Conservation (phyloP, 2,888 invertebrate species). For the Aleiodes testaceus region DNA sequence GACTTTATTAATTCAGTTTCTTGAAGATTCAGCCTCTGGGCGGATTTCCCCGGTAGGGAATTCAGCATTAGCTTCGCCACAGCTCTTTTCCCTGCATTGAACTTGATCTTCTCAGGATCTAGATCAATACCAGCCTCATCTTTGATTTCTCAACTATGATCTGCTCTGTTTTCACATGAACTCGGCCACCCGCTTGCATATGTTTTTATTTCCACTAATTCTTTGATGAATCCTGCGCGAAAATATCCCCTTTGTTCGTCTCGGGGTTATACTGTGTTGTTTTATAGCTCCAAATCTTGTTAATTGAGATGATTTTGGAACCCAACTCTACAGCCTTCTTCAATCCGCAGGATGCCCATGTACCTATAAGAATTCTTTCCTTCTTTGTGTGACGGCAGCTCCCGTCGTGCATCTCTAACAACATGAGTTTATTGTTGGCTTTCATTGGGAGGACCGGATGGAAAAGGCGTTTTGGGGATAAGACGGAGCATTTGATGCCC, state of each 20-base stretch:
- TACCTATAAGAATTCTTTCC: background rate
- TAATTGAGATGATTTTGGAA: background rate
- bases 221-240: constrained; percentile 58
- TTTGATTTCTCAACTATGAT: too few species aligned
- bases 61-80: constrained; percentile 59
- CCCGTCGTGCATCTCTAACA: background rate
- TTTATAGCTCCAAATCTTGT: constrained; percentile 61
- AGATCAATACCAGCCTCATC: too few species aligned
- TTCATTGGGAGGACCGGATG: background rate
- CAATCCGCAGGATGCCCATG: background rate
- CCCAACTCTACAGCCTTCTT: background rate
- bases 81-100: constrained; percentile 55
- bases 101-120: constrained; percentile 47
- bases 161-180: too few species aligned
- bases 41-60: constrained; percentile 61
- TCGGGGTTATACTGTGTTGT: constrained; percentile 47
- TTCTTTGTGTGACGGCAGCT: background rate
- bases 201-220: constrained; percentile 56
- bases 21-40: constrained; percentile 52
- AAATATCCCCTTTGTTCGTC: constrained; percentile 49
- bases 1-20: background rate
- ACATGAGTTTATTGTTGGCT: too few species aligned
- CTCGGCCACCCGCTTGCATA: constrained; percentile 58
- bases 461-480: too few species aligned
- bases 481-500: background rate